These are phyloP conservation scores for Anneissia japonica DNA, from an alignment of 35 echinoderm and acorn worm species.

Conservation along the genomic window DNA sequence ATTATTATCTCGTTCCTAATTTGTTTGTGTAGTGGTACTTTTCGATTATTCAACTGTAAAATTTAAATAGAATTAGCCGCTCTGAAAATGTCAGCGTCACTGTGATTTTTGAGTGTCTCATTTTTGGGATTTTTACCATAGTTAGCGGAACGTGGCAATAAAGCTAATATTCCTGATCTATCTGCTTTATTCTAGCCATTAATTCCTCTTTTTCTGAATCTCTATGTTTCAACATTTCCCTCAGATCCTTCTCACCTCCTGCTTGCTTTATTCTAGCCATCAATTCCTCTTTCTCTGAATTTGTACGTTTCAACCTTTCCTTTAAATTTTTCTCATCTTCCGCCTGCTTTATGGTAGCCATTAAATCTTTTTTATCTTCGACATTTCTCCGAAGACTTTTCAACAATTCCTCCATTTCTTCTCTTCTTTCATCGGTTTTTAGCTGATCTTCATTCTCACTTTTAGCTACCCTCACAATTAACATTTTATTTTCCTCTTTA, in stretches of 20 bases:
- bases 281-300: background rate
- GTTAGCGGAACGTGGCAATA: background rate
- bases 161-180: background rate
- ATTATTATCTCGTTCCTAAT: too few species aligned
- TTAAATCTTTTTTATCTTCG: background rate
- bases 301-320: background rate
- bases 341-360: background rate
- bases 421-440: background rate
- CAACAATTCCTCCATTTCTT: background rate
- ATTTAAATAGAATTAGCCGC: too few species aligned
- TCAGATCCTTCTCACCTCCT: background rate
- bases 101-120: too few species aligned
- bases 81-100: too few species aligned
- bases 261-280: background rate
- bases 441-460: background rate
- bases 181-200: background rate
- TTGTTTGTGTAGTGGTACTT: too few species aligned
- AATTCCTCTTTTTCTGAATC: background rate
- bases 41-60: too few species aligned
- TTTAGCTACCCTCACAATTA: background rate
- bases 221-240: background rate
- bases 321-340: background rate
- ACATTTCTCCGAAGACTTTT: background rate
- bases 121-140: background rate
- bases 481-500: background rate